Evolutionary conservation across 2,888 invertebrate species (phyloP).

Genomic region (Arge pagana): DNA sequence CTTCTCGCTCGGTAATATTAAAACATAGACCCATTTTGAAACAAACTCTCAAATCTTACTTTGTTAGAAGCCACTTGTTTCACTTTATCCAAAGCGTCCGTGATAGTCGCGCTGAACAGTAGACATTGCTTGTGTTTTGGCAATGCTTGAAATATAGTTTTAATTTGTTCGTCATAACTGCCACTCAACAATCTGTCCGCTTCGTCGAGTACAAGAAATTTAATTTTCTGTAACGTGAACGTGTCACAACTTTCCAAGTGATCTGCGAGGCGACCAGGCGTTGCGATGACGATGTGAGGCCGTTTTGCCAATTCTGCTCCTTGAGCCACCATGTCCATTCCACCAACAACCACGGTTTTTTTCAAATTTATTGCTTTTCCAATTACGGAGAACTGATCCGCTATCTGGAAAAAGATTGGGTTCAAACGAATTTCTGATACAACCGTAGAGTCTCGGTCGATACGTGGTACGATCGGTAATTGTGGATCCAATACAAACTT

Average conservation of each 20-base stretch:
- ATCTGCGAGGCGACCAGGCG: conserved; percentile 94
- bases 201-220: conserved; percentile 93
- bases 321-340: conserved; percentile 90
- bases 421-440: conserved; percentile 2
- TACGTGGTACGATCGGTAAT: too few relatives aligned
- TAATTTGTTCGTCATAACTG: conserved; percentile 80
- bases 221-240: conserved; percentile 76
- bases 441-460: conserved; percentile 14
- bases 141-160: conserved; percentile 76
- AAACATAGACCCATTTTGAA: conserved; percentile 3
- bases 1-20: neutral
- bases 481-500: conserved; percentile 59
- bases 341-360: conserved; percentile 90
- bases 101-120: conserved; percentile 95
- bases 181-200: conserved; percentile 88
- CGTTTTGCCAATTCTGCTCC: conserved; percentile 79
- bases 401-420: conserved; percentile 68
- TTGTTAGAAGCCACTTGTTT: conserved; percentile 68
- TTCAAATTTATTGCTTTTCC: conserved; percentile 86
- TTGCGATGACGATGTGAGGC: conserved; percentile 95
- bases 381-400: conserved; percentile 91
- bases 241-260: conserved; percentile 88
- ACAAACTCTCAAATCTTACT: too few relatives aligned
- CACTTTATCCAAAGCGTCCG: conserved; percentile 75
- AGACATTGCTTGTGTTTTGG: conserved; percentile 84